Evolutionary conservation across 2,797 vertebrate genomes (phyloP).

Genomic region (Pipistrellus pipistrellus): DNA sequence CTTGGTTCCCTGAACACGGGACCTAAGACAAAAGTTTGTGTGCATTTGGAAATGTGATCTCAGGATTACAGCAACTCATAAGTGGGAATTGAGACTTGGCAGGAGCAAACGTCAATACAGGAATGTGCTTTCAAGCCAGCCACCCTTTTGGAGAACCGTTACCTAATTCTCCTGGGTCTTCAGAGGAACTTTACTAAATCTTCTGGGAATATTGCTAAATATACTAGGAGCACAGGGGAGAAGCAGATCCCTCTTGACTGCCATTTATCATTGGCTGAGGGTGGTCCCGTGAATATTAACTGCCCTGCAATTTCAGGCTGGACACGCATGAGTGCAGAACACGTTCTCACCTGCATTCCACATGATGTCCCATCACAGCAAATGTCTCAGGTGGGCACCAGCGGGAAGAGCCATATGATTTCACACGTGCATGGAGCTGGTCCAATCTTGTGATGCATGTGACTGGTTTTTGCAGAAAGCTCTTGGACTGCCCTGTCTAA

Average conservation of each 20-base stretch:
- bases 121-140: neutral
- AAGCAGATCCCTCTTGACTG: neutral
- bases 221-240: neutral
- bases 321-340: neutral
- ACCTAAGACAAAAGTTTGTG: neutral
- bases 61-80: neutral
- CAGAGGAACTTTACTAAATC: neutral
- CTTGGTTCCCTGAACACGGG: conserved; percentile 8
- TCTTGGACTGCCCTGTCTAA: neutral
- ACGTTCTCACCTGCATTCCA: neutral
- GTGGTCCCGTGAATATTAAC: neutral
- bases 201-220: neutral
- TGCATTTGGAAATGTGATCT: neutral
- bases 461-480: neutral
- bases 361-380: neutral
- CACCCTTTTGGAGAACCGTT: neutral
- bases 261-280: neutral
- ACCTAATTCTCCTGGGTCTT: neutral
- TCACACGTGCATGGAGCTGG: neutral
- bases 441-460: neutral
- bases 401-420: neutral
- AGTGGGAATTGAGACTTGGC: neutral
- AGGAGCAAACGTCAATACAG: neutral
- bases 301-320: neutral
- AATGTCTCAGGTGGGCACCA: neutral